Evolutionary conservation across 2,888 invertebrate species (phyloP).

Genomic region (Eledona agricola): DNA sequence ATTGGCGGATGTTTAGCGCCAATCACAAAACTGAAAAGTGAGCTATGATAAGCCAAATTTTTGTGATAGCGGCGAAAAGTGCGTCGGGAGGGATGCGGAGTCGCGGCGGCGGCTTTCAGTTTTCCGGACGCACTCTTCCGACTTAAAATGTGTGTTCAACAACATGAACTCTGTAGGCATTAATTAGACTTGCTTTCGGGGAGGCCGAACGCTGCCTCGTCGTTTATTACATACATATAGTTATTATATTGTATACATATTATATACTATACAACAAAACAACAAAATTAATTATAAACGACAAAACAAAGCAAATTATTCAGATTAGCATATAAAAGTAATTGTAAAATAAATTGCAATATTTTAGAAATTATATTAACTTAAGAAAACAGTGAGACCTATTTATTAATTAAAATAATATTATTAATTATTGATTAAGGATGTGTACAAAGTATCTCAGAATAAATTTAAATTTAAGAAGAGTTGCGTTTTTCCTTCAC

Average conservation of each 20-base stretch:
- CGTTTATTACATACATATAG: constrained; percentile 25
- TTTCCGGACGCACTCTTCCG: constrained; percentile 35
- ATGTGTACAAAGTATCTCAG: constrained; percentile 57
- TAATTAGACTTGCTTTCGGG: constrained; percentile 28
- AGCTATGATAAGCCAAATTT: constrained; percentile 48
- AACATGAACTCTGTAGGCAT: constrained; percentile 29
- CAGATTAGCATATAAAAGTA: constrained; percentile 35
- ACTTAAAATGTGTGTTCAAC: constrained; percentile 42
- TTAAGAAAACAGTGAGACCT: constrained; percentile 53
- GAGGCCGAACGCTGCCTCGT: constrained; percentile 31
- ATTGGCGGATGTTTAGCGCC: constrained; percentile 18
- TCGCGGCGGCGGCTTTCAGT: constrained; percentile 9
- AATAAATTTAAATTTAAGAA: constrained; percentile 48
- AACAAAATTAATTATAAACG: constrained; percentile 18
- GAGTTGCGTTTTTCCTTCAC: too few relatives aligned
- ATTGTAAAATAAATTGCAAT: constrained; percentile 43
- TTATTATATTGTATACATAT: too few relatives aligned
- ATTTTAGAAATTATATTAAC: constrained; percentile 44
- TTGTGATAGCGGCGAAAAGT: constrained; percentile 49
- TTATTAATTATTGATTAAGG: constrained; percentile 46
- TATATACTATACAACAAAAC: too few relatives aligned
- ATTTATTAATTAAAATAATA: constrained; percentile 52
- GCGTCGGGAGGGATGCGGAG: too few relatives aligned
- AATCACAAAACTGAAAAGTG: constrained; percentile 29
- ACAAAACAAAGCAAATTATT: constrained; percentile 18